phyloP scores from a whole-genome alignment of 2,113 vertebrate genomes.

The Austrofundulus limnaeus region DNA sequence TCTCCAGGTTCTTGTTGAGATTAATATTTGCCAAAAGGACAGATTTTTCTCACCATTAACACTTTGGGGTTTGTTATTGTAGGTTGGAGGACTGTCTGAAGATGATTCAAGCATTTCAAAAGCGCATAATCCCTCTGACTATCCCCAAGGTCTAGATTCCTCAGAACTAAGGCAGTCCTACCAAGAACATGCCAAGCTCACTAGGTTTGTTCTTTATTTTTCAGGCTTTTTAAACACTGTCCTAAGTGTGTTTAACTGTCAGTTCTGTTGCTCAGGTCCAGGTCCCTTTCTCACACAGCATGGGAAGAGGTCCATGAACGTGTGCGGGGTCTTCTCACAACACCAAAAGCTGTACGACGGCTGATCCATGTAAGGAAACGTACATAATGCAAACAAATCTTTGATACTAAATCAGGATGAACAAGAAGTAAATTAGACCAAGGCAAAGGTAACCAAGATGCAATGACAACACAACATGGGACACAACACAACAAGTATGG shows the following conservation, averaged over 20 bases:
- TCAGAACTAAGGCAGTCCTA: slow-evolving; percentile 17
- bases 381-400: not conserved
- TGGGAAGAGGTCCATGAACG: slow-evolving; percentile 83
- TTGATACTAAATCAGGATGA: not conserved
- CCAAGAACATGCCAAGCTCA: slow-evolving; percentile 12
- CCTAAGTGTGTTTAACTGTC: not conserved
- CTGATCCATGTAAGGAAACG: slow-evolving; percentile 70
- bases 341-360: slow-evolving; percentile 72
- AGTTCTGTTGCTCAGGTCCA: slow-evolving; percentile 40
- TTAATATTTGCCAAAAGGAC: too few relatives aligned
- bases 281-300: slow-evolving; percentile 39
- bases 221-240: not conserved
- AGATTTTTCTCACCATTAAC: not conserved
- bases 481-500: too few relatives aligned
- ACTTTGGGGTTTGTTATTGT: not conserved
- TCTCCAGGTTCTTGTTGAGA: too few relatives aligned
- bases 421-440: too few relatives aligned
- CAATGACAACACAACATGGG: too few relatives aligned
- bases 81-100: slow-evolving; percentile 20
- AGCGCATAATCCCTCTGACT: slow-evolving; percentile 19
- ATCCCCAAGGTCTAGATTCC: slow-evolving; percentile 20
- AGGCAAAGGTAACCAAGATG: too few relatives aligned
- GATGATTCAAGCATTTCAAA: slow-evolving; percentile 30
- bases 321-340: slow-evolving; percentile 74
- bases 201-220: slow-evolving; percentile 21